phyloP scores from a whole-genome alignment of 2,113 vertebrate species.

The Malurus alboscapulatus region DNA sequence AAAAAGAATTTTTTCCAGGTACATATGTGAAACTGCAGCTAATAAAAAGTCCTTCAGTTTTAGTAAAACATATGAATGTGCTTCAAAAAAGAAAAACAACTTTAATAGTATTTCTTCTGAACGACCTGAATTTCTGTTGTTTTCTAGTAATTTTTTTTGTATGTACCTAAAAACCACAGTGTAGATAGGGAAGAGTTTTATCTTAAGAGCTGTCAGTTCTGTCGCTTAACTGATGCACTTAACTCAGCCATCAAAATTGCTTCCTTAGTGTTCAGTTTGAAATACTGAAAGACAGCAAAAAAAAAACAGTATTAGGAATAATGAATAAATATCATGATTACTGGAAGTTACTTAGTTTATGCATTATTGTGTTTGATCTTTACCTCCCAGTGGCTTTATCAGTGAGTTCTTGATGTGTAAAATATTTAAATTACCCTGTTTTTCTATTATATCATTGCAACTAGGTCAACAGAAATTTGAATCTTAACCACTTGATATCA shows the following conservation, averaged over 20 bases:
- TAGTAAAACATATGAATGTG: not conserved
- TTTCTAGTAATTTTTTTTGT: not conserved
- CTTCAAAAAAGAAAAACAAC: not conserved
- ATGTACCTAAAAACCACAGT: not conserved
- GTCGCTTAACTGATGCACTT: not conserved
- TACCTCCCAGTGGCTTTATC: not conserved
- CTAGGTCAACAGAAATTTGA: slow-evolving; percentile 42
- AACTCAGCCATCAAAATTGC: not conserved
- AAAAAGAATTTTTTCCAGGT: not conserved
- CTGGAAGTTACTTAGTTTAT: slow-evolving; percentile 2
- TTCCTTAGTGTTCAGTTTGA: not conserved
- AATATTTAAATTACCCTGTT: slow-evolving; percentile 4
- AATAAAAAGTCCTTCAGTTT: not conserved
- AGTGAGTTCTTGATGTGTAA: slow-evolving; percentile 2
- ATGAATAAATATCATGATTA: not conserved
- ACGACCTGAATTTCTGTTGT: not conserved
- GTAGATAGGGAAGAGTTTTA: not conserved
- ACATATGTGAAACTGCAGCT: not conserved
- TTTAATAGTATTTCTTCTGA: not conserved
- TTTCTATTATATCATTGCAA: not conserved
- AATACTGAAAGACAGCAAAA: not conserved
- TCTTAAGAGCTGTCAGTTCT: not conserved
- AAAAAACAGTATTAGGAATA: not conserved
- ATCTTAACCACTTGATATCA: slow-evolving; percentile 2
- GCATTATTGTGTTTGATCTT: not conserved